Conservation (phyloP, 2,888 invertebrate species). For the Eupsilia transversa region DNA sequence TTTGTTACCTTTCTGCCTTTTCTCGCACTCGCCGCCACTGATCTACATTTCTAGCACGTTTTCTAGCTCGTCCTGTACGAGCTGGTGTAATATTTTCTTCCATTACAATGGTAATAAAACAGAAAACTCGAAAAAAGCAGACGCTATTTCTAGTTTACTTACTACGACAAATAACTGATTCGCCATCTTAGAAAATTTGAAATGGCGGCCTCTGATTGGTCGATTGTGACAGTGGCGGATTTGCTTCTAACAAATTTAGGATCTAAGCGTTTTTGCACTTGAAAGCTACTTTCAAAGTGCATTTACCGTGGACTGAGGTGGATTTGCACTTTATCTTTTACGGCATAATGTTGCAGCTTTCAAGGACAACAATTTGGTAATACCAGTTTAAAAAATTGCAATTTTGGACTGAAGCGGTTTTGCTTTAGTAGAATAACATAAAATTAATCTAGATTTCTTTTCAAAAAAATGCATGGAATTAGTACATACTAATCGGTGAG, state of each 20-base stretch:
- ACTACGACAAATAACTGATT: not conserved
- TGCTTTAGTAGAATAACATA: too few species aligned
- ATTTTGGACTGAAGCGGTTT: not conserved
- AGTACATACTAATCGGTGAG: too few species aligned
- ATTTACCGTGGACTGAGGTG: not conserved
- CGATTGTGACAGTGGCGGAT: not conserved
- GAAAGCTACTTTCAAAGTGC: not conserved
- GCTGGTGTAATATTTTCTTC: not conserved
- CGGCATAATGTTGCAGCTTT: not conserved
- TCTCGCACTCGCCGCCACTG: too few species aligned
- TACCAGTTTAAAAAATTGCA: not conserved
- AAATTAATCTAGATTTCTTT: too few species aligned
- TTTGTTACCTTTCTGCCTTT: too few species aligned
- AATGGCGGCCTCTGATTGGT: slow-evolving; percentile 3
- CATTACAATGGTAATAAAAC: not conserved
- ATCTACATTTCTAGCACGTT: too few species aligned
- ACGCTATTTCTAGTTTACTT: too few species aligned
- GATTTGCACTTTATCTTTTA: too few species aligned
- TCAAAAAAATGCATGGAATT: too few species aligned
- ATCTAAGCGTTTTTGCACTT: not conserved
- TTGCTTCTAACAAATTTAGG: not conserved
- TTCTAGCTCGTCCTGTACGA: not conserved
- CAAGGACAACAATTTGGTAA: not conserved
- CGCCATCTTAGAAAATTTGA: not conserved
- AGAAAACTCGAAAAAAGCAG: too few species aligned